Evolutionary conservation across 2,888 invertebrate genomes (phyloP), one percentile per base, ranked within the genome.

Genomic region (Synanthedon myopaeformis): DNA sequence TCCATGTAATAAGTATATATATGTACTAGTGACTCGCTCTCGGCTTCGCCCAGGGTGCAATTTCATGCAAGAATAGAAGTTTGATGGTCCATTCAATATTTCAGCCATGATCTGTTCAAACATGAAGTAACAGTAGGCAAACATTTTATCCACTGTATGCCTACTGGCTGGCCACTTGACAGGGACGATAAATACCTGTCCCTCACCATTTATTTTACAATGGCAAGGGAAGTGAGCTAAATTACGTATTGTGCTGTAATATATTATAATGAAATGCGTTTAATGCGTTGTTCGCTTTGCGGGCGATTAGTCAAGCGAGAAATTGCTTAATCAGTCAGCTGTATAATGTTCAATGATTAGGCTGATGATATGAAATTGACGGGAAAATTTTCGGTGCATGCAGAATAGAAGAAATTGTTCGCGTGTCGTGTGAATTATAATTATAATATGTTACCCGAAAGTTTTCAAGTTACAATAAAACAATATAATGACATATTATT

Each of bases 241-340:
- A 82, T 83, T 79, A 79, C 76, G 76, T 77, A 82, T 79, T 78
- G 77, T 79, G 68, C 70, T 61, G 62, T 75, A 72, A 75, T 79
- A 72, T 76, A 81, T 82, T 79, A 68, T 83, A 84, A 86, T 84
- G 75, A 85, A 82, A 82, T 77, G 75, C 74, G 72, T 76, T 35
- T 35, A 35, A 35, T 35, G 35, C 35, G 69, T 70, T 70, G 66
- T 67, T 70, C 65, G 73, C 55, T 70, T 66, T 72, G 72, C 66
- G 63, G 65, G 61, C 59, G 74, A 66, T 70, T 74, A 75, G 62
- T 80, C 78, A 70, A 75, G 76, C 84, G 78, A 65, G 71, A 79
- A 86, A 87, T 86, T 83, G 86, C 79, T 79, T 79, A 84, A 82
- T 82, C 86, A 83, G 64, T 80, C 79, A 74, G 70, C 80, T 83